Evolutionary conservation across 2,797 vertebrate genomes (phyloP).

Genomic region (Odontamblyopus lacepedii): DNA sequence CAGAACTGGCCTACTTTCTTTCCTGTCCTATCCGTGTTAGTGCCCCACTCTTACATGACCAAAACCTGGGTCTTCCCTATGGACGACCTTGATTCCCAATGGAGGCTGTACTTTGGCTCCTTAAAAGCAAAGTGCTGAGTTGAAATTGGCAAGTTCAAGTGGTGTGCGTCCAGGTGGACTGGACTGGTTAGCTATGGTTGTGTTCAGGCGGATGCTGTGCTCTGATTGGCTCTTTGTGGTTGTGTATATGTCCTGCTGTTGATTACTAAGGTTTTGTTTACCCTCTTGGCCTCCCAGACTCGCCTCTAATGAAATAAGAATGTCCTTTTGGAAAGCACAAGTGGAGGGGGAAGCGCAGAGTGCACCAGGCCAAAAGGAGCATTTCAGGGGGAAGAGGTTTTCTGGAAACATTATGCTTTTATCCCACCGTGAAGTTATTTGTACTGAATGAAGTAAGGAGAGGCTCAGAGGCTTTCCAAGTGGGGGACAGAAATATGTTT

Average conservation of each 20-base stretch:
- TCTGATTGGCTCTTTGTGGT: constrained; percentile 58
- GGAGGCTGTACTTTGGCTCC: constrained; percentile 39
- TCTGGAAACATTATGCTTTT: constrained; percentile 73
- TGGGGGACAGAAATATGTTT: constrained; percentile 66
- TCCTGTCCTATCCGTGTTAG: not conserved
- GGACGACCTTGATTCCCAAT: constrained; percentile 39
- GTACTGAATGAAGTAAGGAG: constrained; percentile 70
- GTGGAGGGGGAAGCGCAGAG: constrained; percentile 58
- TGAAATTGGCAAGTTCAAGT: constrained; percentile 49
- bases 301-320: constrained; percentile 76
- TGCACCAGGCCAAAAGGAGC: constrained; percentile 57
- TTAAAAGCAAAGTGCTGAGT: constrained; percentile 52
- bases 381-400: constrained; percentile 51
- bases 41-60: not conserved
- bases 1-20: not conserved
- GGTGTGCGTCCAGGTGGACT: constrained; percentile 57
- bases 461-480: constrained; percentile 64
- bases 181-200: constrained; percentile 48
- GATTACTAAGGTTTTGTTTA: constrained; percentile 73
- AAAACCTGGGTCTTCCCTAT: constrained; percentile 30
- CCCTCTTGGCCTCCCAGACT: constrained; percentile 67
- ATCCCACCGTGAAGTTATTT: constrained; percentile 76
- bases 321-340: constrained; percentile 68
- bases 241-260: constrained; percentile 67
- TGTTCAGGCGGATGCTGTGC: constrained; percentile 39